These are phyloP conservation scores for Anomalospiza imberbis DNA, from an alignment of 2,797 vertebrate genomes.

Conservation along the genomic window DNA sequence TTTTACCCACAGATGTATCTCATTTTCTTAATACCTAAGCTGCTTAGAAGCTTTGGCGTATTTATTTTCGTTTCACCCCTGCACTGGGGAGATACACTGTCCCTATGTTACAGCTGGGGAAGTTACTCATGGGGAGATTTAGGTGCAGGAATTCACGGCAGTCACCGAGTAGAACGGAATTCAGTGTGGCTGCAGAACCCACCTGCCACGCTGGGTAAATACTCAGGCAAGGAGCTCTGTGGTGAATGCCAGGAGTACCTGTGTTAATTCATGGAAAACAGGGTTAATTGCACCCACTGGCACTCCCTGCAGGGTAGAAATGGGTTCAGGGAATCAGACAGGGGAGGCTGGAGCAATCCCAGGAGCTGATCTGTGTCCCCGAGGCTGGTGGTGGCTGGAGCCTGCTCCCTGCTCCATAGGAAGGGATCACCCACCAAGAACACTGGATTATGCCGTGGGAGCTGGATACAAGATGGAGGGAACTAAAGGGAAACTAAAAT, in stretches of 20 bases:
- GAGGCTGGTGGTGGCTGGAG: background rate
- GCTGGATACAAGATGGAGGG: background rate
- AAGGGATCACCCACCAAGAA: background rate
- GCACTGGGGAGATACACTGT: background rate
- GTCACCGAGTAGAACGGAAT: conserved; percentile 5
- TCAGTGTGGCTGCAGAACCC: conserved; percentile 25
- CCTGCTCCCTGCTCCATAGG: background rate
- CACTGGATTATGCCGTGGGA: rapidly evolving
- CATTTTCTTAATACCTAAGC: conserved; percentile 57
- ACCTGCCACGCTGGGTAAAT: conserved; percentile 47
- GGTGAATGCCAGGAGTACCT: background rate
- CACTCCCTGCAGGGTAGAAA: background rate
- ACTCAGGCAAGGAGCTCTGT: background rate
- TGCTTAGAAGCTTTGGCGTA: conserved; percentile 30
- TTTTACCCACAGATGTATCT: conserved; percentile 52
- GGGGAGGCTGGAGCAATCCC: background rate
- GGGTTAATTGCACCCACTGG: background rate
- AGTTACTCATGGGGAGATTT: background rate
- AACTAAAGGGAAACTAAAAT: background rate
- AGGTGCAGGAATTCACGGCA: background rate
- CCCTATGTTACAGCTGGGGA: conserved; percentile 35
- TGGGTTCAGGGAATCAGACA: background rate
- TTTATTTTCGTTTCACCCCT: conserved; percentile 59
- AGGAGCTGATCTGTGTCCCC: background rate
- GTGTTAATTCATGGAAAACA: background rate